Conservation (phyloP, 2,797 vertebrate genomes). For the Pelochelys cantorii region DNA sequence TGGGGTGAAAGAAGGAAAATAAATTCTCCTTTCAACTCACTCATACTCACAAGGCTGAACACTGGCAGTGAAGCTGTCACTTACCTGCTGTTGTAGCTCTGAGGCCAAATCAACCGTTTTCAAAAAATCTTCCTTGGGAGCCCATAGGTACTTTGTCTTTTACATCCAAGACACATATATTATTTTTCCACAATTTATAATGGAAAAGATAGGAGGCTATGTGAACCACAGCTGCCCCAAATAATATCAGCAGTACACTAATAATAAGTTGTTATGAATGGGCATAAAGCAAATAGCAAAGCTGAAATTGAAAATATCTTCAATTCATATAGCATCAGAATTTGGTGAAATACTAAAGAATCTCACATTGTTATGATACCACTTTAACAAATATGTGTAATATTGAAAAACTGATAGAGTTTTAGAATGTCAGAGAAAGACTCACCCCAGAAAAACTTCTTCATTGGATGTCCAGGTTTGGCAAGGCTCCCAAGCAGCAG, state of each 20-base stretch:
- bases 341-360: background rate
- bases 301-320: background rate
- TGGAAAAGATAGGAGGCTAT: background rate
- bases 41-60: background rate
- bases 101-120: background rate
- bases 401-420: background rate
- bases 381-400: background rate
- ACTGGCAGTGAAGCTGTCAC: background rate
- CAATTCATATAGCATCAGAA: background rate
- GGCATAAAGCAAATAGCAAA: background rate
- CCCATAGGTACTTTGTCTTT: background rate
- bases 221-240: background rate
- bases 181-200: background rate
- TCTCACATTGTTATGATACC: background rate
- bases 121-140: background rate
- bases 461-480: slow-evolving; percentile 87
- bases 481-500: slow-evolving; percentile 91
- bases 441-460: slow-evolving; percentile 92
- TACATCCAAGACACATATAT: background rate
- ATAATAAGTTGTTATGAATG: background rate
- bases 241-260: background rate
- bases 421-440: background rate
- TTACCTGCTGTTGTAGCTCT: background rate
- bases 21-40: background rate
- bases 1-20: background rate